A percentile compares a stretch with the other conserved stretches of the same genome.
Conservation (phyloP, 92 coral and sea anemone species). For the Nematostella vectensis region DNA sequence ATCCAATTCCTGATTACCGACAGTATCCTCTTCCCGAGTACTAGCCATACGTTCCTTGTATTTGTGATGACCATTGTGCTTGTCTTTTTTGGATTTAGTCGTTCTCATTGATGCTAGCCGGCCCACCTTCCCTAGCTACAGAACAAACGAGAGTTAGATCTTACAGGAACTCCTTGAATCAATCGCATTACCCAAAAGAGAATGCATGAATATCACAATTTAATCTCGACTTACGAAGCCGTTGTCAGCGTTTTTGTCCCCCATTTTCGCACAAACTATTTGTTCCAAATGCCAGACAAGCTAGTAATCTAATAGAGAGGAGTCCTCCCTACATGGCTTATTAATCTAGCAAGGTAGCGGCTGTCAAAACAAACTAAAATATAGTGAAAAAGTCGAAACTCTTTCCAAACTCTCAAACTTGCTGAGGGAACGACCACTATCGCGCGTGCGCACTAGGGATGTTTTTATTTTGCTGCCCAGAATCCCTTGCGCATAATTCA, state of each 20-base stretch:
- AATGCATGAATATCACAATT: neutral
- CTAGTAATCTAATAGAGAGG: neutral
- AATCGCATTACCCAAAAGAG: neutral
- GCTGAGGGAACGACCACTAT: neutral
- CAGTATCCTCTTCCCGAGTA: conserved; percentile 48
- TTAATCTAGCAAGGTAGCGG: neutral
- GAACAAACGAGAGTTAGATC: conserved; percentile 2
- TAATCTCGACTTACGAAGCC: conserved; percentile 22
- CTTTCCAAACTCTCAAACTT: neutral
- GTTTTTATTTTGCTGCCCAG: conserved; percentile 35
- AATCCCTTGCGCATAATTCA: conserved; percentile 5
- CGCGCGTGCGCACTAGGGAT: conserved; percentile 27
- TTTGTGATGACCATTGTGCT: conserved; percentile 47
- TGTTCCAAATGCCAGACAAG: neutral
- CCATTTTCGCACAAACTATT: conserved; percentile 12
- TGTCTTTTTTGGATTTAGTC: conserved; percentile 41
- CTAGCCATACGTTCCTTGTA: conserved; percentile 53
- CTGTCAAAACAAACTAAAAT: neutral
- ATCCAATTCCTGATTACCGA: conserved; percentile 38
- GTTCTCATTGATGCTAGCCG: conserved; percentile 73
- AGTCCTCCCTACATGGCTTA: neutral
- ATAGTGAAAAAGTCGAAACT: neutral
- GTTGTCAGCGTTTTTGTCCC: conserved; percentile 14
- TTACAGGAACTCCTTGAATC: neutral
- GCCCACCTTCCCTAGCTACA: conserved; percentile 54